Evolutionary conservation across 1,140 invertebrate species (phyloP).

Genomic region (Portunus trituberculatus): DNA sequence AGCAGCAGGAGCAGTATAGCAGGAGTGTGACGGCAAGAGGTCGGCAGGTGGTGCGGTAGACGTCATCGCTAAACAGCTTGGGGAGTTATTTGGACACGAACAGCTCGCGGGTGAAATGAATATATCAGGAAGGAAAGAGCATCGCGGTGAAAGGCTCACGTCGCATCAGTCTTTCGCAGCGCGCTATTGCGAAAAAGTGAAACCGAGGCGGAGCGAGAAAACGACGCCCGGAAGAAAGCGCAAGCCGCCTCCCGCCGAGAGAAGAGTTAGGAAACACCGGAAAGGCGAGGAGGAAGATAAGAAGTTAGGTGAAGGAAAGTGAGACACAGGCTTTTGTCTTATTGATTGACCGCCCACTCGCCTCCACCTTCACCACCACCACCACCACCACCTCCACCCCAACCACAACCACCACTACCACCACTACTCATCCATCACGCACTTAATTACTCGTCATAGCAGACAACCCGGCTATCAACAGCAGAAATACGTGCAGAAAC

Average conservation of each 20-base stretch:
- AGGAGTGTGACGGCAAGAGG: not conserved
- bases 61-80: not conserved
- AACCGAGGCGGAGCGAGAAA: not conserved
- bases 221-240: too few species aligned
- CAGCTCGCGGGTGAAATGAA: not conserved
- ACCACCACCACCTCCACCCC: not conserved
- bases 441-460: not conserved
- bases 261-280: not conserved
- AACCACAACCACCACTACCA: not conserved
- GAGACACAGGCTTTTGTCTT: not conserved
- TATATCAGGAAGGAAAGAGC: not conserved
- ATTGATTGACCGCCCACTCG: not conserved
- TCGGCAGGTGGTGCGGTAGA: not conserved
- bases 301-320: conserved; percentile 1
- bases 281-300: not conserved
- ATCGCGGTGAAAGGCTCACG: not conserved
- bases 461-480: not conserved
- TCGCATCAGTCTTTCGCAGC: not conserved
- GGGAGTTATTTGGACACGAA: not conserved
- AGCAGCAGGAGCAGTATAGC: too few species aligned
- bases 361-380: not conserved
- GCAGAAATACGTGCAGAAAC: not conserved
- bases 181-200: not conserved
- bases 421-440: not conserved
- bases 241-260: too few species aligned